Conservation (phyloP, 2,797 vertebrate species). For the Mormyrus proboscirostris region DNA sequence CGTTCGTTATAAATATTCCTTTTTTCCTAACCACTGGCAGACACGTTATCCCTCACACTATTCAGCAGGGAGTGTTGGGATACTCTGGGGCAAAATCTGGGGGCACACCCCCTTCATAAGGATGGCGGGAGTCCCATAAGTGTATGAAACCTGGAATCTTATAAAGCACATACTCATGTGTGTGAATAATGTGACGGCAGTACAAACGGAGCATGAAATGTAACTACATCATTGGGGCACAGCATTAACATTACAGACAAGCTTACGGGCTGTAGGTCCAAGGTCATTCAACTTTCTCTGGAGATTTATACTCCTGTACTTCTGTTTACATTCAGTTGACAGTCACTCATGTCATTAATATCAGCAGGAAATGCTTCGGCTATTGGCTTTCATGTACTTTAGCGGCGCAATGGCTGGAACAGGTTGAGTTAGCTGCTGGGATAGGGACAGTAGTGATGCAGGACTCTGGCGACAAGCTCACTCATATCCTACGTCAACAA, state of each 20-base stretch:
- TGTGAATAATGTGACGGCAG: background rate
- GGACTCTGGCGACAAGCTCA: background rate
- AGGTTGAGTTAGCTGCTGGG: background rate
- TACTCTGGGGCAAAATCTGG: background rate
- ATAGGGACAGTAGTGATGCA: background rate
- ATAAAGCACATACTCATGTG: background rate
- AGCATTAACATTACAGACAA: background rate
- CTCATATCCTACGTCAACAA: background rate
- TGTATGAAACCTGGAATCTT: background rate
- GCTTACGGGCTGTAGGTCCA: background rate
- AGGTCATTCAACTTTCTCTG: background rate
- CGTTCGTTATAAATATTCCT: background rate
- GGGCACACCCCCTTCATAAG: background rate
- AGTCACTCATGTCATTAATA: background rate
- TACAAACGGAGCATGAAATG: background rate
- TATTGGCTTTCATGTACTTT: background rate
- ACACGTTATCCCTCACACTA: background rate
- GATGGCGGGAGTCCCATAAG: background rate
- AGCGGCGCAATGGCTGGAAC: background rate
- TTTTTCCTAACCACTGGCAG: background rate
- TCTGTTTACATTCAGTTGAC: background rate
- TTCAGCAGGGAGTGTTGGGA: background rate
- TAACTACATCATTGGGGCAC: background rate
- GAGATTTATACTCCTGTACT: background rate
- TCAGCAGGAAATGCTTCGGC: background rate